Evolutionary conservation across 2,797 vertebrate genomes (phyloP).

Genomic region (Muscicapa comitata): DNA sequence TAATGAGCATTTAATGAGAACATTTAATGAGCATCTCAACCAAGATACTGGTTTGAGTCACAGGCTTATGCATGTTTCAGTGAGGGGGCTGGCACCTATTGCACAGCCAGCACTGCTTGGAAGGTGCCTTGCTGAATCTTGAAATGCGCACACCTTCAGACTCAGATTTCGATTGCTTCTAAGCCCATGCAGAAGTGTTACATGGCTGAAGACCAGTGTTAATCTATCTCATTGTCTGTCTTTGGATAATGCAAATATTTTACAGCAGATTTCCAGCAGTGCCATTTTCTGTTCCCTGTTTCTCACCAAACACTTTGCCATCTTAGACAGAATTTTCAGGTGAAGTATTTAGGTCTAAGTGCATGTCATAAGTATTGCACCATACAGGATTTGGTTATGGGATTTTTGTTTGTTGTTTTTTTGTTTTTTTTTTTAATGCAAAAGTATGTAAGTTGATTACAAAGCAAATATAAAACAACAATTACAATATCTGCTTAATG

Average conservation of each 20-base stretch:
- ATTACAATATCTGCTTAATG: not conserved
- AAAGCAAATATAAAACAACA: not conserved
- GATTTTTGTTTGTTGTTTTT: not conserved
- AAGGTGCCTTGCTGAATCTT: not conserved
- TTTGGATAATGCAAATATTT: not conserved
- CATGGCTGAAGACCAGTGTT: not conserved
- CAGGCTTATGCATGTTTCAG: not conserved
- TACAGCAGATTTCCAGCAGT: not conserved
- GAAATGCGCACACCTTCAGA: not conserved
- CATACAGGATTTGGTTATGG: not conserved
- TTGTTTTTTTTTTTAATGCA: not conserved
- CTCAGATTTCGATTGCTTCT: rapidly evolving
- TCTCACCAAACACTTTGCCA: not conserved
- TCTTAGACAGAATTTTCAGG: not conserved
- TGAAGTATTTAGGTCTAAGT: not conserved
- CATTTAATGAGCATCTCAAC: not conserved
- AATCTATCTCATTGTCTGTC: not conserved
- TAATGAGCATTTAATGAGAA: not conserved
- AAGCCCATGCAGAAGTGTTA: not conserved
- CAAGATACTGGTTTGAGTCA: not conserved
- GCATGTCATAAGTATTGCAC: rapidly evolving
- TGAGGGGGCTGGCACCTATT: not conserved
- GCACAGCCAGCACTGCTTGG: not conserved
- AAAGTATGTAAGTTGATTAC: not conserved
- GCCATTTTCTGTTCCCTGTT: not conserved